These are phyloP conservation scores for Emydura subglobosa DNA, from an alignment of 2,113 vertebrate species.

Conservation along the genomic window DNA sequence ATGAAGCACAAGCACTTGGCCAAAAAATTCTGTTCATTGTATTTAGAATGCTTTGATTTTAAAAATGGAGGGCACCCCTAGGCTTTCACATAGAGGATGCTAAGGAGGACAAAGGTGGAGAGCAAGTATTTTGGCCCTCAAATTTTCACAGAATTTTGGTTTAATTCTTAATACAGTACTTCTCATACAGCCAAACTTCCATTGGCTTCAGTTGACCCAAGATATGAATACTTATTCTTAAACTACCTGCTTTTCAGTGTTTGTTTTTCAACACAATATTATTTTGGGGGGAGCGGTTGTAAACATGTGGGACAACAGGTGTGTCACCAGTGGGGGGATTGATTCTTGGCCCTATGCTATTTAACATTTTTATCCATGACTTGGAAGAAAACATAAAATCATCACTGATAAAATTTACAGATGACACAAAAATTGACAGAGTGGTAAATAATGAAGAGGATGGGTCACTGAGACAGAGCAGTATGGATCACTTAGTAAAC, in stretches of 20 bases:
- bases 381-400: background rate
- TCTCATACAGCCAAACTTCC: background rate
- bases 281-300: fast-evolving
- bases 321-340: background rate
- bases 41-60: background rate
- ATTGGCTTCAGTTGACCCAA: background rate
- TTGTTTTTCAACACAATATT: background rate
- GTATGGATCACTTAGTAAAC: background rate
- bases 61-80: background rate
- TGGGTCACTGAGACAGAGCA: background rate
- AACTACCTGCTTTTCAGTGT: background rate
- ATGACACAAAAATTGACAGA: background rate
- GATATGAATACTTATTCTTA: background rate
- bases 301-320: background rate
- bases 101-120: background rate
- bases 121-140: background rate
- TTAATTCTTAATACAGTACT: background rate
- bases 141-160: background rate
- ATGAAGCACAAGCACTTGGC: background rate
- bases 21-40: background rate
- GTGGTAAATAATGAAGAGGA: background rate
- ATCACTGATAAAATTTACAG: background rate
- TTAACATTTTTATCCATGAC: background rate
- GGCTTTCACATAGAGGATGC: background rate
- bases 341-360: background rate